Conservation (phyloP, 2,113 vertebrate species). For the Silurus meridionalis region DNA sequence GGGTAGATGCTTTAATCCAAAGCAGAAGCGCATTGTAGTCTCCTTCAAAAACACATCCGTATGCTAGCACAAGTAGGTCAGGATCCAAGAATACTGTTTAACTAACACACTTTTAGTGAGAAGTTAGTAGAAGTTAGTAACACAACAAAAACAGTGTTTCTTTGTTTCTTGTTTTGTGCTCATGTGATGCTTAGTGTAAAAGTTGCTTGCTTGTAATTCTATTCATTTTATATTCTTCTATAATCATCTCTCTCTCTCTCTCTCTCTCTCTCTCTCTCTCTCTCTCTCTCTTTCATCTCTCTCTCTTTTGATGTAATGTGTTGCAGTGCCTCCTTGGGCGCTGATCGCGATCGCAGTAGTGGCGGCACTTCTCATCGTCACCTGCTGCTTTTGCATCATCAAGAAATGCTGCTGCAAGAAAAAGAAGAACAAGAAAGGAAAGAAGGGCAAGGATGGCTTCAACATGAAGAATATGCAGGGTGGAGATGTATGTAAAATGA, state of each 20-base stretch:
- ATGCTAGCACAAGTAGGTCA: slow-evolving; percentile 6
- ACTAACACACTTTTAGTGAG: neutral
- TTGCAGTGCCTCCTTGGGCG: slow-evolving; percentile 91
- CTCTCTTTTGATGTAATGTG: neutral
- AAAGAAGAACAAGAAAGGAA: slow-evolving; percentile 97
- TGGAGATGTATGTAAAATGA: slow-evolving; percentile 70
- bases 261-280: slow-evolving; percentile 1
- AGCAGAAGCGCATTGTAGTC: neutral
- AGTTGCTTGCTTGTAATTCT: neutral
- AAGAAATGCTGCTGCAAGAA: slow-evolving; percentile 99
- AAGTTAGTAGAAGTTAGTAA: neutral
- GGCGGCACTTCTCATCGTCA: slow-evolving; percentile 86
- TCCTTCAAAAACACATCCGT: neutral
- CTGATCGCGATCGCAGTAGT: slow-evolving; percentile 92
- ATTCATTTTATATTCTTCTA: neutral
- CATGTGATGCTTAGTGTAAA: neutral
- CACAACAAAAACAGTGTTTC: neutral
- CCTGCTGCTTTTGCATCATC: slow-evolving; percentile 98
- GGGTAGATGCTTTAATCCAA: neutral
- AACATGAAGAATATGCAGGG: slow-evolving; percentile 97
- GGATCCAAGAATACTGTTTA: slow-evolving; percentile 3
- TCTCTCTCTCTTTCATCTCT: neutral
- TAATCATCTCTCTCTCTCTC: neutral
- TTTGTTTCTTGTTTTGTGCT: neutral
- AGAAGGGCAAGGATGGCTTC: slow-evolving; percentile 92